These are phyloP conservation scores for Barnardius zonarius DNA, from an alignment of 2,113 vertebrate species.

Conservation along the genomic window DNA sequence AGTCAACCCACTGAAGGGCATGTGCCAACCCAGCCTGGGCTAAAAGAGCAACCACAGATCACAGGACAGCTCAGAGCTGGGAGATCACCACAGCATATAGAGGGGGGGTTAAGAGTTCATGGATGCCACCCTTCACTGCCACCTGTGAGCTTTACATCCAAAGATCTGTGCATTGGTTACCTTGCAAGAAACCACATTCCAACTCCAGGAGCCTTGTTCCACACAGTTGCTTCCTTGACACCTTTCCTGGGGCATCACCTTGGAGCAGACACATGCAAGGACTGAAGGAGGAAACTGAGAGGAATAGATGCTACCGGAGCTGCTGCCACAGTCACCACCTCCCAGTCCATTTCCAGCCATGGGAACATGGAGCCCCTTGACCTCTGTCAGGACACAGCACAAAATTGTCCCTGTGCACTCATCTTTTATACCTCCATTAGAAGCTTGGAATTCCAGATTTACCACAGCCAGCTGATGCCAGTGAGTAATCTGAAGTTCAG, in stretches of 20 bases:
- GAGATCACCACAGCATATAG: background rate
- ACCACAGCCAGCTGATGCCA: background rate
- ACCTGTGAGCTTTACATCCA: background rate
- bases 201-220: background rate
- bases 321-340: background rate
- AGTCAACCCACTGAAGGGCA: background rate
- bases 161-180: background rate
- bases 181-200: background rate
- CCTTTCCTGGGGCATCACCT: background rate
- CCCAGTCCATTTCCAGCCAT: background rate
- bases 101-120: background rate
- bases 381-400: background rate
- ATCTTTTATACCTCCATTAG: background rate
- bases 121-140: background rate
- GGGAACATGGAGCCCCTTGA: background rate
- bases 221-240: background rate
- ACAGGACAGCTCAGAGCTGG: background rate
- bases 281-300: background rate
- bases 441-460: background rate
- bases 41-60: background rate
- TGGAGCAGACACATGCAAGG: background rate
- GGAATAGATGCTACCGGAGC: constrained; percentile 8
- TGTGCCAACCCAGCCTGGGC: background rate
- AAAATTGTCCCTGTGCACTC: background rate
- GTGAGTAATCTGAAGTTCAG: background rate